These are phyloP conservation scores for Eremophila alpestris DNA, from an alignment of 2,797 vertebrate species.

Conservation along the genomic window DNA sequence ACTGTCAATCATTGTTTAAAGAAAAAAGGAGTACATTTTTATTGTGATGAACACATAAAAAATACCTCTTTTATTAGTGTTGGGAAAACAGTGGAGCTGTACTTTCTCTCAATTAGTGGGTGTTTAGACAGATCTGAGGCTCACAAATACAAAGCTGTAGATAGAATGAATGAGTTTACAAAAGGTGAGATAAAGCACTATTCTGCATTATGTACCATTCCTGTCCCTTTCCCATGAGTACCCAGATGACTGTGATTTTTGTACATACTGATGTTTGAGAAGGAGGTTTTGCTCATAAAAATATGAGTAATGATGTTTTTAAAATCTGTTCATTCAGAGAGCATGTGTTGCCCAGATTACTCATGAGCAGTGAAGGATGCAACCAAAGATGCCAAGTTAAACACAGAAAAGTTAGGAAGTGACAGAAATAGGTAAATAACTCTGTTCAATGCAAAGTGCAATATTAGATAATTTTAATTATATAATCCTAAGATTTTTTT, in stretches of 20 bases:
- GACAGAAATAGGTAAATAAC: background rate
- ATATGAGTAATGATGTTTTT: background rate
- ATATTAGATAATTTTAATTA: background rate
- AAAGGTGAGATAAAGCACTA: background rate
- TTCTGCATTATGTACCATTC: background rate
- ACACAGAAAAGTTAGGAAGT: background rate
- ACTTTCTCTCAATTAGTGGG: background rate
- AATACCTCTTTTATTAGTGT: background rate
- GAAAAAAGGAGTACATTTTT: background rate
- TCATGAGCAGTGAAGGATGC: background rate
- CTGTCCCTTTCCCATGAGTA: background rate
- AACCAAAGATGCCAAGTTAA: background rate
- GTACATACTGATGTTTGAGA: background rate
- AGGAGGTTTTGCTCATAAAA: background rate
- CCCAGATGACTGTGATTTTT: background rate
- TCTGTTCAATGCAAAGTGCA: background rate
- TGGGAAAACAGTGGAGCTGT: background rate
- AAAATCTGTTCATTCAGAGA: conserved; percentile 28
- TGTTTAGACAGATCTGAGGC: background rate
- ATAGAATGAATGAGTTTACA: background rate
- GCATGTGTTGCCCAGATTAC: background rate
- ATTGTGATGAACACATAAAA: background rate
- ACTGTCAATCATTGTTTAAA: background rate
- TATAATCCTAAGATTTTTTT: background rate
- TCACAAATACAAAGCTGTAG: background rate